Conservation (phyloP, 2,888 invertebrate genomes). For the Himalopsyche kuldschensis region DNA sequence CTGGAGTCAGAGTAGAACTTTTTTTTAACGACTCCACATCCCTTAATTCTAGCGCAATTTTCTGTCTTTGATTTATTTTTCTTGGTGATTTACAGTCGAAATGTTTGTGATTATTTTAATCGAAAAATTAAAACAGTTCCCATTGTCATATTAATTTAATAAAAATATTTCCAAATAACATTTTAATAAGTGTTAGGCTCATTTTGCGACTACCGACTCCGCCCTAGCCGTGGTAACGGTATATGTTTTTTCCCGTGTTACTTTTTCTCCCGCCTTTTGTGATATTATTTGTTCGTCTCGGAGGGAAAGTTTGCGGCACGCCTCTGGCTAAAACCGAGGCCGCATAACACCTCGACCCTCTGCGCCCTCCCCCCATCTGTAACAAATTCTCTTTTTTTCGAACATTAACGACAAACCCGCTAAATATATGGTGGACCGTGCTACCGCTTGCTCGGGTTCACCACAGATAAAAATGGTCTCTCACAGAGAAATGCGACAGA, state of each 20-base stretch:
- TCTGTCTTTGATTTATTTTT: too few relatives aligned
- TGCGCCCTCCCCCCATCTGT: neutral
- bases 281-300: neutral
- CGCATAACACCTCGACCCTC: neutral
- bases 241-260: neutral
- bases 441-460: neutral
- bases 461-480: neutral
- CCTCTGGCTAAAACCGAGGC: neutral
- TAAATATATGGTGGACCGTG: neutral
- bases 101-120: too few relatives aligned
- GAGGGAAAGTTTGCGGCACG: neutral
- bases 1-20: too few relatives aligned
- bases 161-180: too few relatives aligned
- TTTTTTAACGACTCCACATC: too few relatives aligned
- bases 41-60: too few relatives aligned
- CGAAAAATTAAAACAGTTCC: too few relatives aligned
- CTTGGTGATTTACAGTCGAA: too few relatives aligned
- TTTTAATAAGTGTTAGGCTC: neutral
- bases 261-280: neutral
- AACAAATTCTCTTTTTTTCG: constrained; percentile 1
- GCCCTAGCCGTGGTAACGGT: neutral
- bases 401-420: neutral
- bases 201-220: neutral
- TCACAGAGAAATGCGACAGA: neutral
- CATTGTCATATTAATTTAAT: too few relatives aligned